These are phyloP conservation scores for Drosophila lini DNA, from an alignment of 1,140 invertebrate genomes.

Conservation along the genomic window DNA sequence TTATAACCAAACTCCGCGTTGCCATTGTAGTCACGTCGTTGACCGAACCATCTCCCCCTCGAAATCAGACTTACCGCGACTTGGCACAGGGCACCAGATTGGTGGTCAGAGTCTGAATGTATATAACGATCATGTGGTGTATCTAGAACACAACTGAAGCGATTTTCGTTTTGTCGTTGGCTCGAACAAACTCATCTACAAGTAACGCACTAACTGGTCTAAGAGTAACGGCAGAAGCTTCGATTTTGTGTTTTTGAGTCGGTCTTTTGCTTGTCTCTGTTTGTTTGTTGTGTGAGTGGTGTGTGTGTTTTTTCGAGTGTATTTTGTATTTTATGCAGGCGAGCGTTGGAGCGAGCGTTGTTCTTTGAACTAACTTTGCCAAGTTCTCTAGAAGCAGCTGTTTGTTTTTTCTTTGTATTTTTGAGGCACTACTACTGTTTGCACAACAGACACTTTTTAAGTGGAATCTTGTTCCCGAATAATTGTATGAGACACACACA, in stretches of 20 bases:
- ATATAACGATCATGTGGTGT: constrained; percentile 50
- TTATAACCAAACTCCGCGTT: constrained; percentile 51
- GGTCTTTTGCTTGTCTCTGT: constrained; percentile 35
- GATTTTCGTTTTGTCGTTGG: constrained; percentile 50
- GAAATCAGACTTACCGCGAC: constrained; percentile 70
- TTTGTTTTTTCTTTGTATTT: constrained; percentile 13
- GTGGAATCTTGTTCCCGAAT: constrained; percentile 17
- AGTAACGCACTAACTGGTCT: constrained; percentile 74
- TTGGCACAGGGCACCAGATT: constrained; percentile 50
- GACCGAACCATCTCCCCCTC: constrained; percentile 38
- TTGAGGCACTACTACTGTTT: constrained; percentile 29
- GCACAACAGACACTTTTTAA: constrained; percentile 18
- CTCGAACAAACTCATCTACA: constrained; percentile 76
- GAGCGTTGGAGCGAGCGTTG: constrained; percentile 51
- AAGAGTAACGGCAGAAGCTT: constrained; percentile 78
- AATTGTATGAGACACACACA: constrained; percentile 36
- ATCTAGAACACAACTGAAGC: constrained; percentile 77
- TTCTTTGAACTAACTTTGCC: constrained; percentile 45
- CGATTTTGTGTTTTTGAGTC: constrained; percentile 33
- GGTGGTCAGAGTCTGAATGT: constrained; percentile 22
- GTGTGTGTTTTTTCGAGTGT: constrained; percentile 15
- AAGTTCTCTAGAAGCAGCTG: constrained; percentile 52
- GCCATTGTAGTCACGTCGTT: constrained; percentile 21
- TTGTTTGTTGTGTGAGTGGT: constrained; percentile 42
- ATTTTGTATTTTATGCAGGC: constrained; percentile 33